A percentile compares a stretch with the other conserved stretches of the same genome.
These are phyloP conservation scores for Eulemur rufifrons DNA, from an alignment of 2,113 vertebrate species.

Conservation along the genomic window DNA sequence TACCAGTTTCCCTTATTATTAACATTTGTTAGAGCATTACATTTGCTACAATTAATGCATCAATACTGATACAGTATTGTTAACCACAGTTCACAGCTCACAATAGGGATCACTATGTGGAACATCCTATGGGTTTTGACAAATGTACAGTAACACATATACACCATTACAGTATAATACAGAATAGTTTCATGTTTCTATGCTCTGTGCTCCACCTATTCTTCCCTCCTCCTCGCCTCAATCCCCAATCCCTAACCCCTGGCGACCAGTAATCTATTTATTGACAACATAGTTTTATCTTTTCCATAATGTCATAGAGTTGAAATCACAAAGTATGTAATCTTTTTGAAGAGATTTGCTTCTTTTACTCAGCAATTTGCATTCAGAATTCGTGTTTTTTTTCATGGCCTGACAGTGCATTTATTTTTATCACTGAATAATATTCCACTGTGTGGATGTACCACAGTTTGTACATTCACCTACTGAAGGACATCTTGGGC, in stretches of 20 bases:
- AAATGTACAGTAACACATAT: neutral
- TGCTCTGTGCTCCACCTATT: neutral
- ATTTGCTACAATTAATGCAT: neutral
- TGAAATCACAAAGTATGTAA: neutral
- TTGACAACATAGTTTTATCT: neutral
- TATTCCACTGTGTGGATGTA: neutral
- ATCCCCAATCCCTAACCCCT: neutral
- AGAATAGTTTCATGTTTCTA: neutral
- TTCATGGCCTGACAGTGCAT: neutral
- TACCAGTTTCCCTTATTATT: neutral
- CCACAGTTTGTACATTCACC: neutral
- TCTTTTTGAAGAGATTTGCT: neutral
- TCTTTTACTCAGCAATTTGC: neutral
- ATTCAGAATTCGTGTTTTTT: neutral
- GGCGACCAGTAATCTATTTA: neutral
- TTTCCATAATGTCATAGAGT: neutral
- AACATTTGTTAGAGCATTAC: neutral
- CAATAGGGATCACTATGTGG: neutral
- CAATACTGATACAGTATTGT: neutral
- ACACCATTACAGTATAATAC: neutral
- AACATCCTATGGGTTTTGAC: neutral
- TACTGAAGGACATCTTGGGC: neutral
- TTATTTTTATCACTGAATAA: neutral
- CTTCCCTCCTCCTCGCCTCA: neutral
- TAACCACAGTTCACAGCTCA: neutral